These are phyloP conservation scores for Pristionchus maxplancki DNA, from an alignment of 2,888 invertebrate genomes.

Conservation along the genomic window DNA sequence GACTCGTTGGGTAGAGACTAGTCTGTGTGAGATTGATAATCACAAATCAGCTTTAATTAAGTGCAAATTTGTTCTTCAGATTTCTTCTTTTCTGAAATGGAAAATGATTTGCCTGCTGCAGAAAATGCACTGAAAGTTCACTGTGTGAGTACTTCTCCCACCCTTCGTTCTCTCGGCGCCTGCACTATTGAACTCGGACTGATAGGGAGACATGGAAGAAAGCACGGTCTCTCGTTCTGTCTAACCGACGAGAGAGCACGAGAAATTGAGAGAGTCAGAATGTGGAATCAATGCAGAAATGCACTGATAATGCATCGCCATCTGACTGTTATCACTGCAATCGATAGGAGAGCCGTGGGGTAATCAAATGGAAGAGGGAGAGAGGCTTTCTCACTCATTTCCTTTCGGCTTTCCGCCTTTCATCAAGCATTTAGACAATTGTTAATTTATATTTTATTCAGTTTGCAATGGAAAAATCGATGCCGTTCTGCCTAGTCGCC, in stretches of 20 bases:
- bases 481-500: neutral
- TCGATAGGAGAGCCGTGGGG: neutral
- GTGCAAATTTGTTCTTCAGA: too few species aligned
- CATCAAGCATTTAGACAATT: neutral
- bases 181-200: too few species aligned
- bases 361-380: neutral
- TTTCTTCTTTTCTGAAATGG: too few species aligned
- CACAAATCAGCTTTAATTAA: too few species aligned
- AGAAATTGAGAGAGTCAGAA: neutral
- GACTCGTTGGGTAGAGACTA: neutral
- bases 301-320: conserved; percentile 20
- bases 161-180: too few species aligned
- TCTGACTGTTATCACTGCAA: conserved; percentile 4
- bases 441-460: too few species aligned
- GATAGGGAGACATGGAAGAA: too few species aligned
- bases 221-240: neutral
- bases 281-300: neutral
- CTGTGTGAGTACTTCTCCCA: too few species aligned
- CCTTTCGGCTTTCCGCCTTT: neutral
- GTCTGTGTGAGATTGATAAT: neutral
- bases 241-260: neutral
- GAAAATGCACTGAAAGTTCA: too few species aligned
- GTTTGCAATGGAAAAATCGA: neutral
- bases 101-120: too few species aligned
- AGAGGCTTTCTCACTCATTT: neutral